Evolutionary conservation across 53 echinoderm and acorn worm genomes (phyloP).

Genomic region (Antedon mediterranea): DNA sequence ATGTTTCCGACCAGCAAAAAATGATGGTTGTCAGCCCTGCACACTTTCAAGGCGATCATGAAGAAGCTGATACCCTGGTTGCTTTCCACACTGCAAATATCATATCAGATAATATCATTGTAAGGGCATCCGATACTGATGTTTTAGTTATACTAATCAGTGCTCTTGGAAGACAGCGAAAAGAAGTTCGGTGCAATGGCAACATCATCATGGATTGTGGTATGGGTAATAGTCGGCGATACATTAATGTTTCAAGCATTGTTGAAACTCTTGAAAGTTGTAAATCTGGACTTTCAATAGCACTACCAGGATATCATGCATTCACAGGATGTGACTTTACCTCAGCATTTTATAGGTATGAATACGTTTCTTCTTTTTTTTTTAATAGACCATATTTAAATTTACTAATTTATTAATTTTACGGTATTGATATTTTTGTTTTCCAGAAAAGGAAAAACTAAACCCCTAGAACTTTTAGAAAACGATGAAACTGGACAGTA

Average conservation of each 20-base stretch:
- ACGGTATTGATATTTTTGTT: no score
- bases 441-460: no score
- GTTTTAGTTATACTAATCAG: slow-evolving; percentile 25
- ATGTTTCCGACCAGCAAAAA: slow-evolving; percentile 16
- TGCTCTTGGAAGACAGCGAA: slow-evolving; percentile 17
- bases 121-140: slow-evolving; percentile 35
- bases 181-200: slow-evolving; percentile 9
- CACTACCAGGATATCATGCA: slow-evolving; percentile 37
- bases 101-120: slow-evolving; percentile 5
- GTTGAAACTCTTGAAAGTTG: background rate
- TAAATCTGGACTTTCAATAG: slow-evolving; percentile 19
- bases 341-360: slow-evolving; percentile 40
- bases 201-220: slow-evolving; percentile 46
- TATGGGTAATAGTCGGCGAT: slow-evolving; percentile 26
- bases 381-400: no score
- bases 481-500: no score
- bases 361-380: no score
- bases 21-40: slow-evolving; percentile 16
- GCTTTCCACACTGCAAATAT: slow-evolving; percentile 30
- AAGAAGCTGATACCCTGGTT: slow-evolving; percentile 45
- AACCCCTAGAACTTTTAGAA: no score
- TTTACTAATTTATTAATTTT: no score
- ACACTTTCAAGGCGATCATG: slow-evolving; percentile 40
- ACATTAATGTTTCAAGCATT: slow-evolving; percentile 35
- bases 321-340: slow-evolving; percentile 55